Conservation (phyloP, 2,888 invertebrate genomes). For the Drosophila austrosaltans region DNA sequence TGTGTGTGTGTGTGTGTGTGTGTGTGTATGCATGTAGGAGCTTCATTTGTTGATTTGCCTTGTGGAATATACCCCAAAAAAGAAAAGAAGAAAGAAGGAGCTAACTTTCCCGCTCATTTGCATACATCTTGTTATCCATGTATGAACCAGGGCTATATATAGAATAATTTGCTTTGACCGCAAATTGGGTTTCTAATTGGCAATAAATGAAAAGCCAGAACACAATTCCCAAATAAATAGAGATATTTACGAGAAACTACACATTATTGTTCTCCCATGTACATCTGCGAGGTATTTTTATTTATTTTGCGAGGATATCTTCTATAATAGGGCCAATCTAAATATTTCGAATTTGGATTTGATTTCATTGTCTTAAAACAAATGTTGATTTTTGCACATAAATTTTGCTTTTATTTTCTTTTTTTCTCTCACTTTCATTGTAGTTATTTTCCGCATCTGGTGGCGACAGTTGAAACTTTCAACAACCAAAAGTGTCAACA, state of each 20-base stretch:
- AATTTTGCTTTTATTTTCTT: conserved; percentile 29
- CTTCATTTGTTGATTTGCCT: conserved; percentile 31
- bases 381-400: conserved; percentile 57
- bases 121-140: background rate
- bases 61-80: background rate
- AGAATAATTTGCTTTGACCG: background rate
- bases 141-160: background rate
- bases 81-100: background rate
- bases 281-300: too few species aligned
- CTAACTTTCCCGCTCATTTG: background rate
- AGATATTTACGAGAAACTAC: too few species aligned
- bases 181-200: background rate
- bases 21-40: conserved; percentile 16
- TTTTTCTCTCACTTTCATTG: background rate
- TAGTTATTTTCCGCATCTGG: conserved; percentile 28
- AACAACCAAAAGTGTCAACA: conserved; percentile 13
- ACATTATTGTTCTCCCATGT: too few species aligned
- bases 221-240: too few species aligned
- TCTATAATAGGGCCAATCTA: too few species aligned
- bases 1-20: background rate
- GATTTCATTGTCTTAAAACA: conserved; percentile 44
- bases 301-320: too few species aligned
- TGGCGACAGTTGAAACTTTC: conserved; percentile 28
- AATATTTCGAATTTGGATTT: too few species aligned
- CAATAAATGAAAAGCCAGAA: background rate